Percentiles rank a stretch among this genome's conserved stretches.
Conservation (phyloP, 2,888 invertebrate species). For the Heliconius ismenius region DNA sequence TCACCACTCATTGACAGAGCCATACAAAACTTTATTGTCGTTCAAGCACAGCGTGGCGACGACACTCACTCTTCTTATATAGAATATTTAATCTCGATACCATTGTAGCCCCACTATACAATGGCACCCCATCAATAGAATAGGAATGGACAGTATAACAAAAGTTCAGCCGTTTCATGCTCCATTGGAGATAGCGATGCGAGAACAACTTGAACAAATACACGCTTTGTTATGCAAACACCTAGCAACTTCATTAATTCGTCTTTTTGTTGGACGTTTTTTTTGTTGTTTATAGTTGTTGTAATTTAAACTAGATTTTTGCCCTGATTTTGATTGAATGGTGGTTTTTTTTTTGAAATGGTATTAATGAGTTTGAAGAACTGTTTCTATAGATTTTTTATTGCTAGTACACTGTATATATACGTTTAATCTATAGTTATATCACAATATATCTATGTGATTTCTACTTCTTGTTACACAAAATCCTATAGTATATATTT, state of each 20-base stretch:
- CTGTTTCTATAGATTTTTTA: too few relatives aligned
- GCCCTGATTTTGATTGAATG: neutral
- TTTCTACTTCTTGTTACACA: too few relatives aligned
- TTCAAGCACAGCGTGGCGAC: neutral
- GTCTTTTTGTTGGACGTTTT: constrained; percentile 1
- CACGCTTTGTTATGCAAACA: constrained; percentile 25
- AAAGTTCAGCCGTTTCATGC: constrained; percentile 29
- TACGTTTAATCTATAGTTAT: too few relatives aligned
- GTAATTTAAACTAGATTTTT: neutral
- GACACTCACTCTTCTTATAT: constrained; percentile 10
- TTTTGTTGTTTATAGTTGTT: neutral
- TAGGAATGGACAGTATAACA: constrained; percentile 27
- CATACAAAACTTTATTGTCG: neutral
- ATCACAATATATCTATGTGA: too few relatives aligned
- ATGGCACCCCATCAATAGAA: constrained; percentile 14
- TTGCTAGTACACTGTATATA: too few relatives aligned
- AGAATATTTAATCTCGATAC: constrained; percentile 22
- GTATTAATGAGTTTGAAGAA: neutral
- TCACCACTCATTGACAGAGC: neutral
- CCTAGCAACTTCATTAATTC: constrained; percentile 20
- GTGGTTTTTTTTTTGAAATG: neutral
- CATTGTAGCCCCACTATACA: constrained; percentile 9
- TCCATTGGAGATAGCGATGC: constrained; percentile 28
- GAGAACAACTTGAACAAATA: constrained; percentile 14
- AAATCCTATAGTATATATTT: too few relatives aligned